Evolutionary conservation across 2,113 vertebrate genomes (phyloP), one percentile per base, ranked within the genome.

Genomic region (Propithecus coquereli): DNA sequence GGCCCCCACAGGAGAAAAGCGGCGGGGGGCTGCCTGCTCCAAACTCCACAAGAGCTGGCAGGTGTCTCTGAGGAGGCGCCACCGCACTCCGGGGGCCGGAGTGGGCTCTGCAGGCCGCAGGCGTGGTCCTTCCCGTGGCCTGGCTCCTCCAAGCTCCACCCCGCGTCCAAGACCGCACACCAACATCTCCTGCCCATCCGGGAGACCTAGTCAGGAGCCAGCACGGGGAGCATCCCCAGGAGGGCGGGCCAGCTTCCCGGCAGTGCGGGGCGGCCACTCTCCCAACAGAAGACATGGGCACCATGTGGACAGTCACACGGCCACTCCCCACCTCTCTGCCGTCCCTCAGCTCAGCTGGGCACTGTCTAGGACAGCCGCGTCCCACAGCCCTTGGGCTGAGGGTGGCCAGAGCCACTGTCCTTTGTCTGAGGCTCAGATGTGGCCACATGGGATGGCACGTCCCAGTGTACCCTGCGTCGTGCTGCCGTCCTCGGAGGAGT

Each of bases 121-220:
- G 30, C 40, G 9, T 6, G 8, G 32, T 30, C 45, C 18, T 23
- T 63, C 66, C 14, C 12, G 32, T 3, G 2, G n/a, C 52, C 68
- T 27, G 18, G 50, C 0, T 22, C 68, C 85, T 0, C 0, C 0
- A 0, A 40, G 11, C 20, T 18, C 32, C 5, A 1, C 0, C 4
- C 14, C 40, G 23, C 2, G 3, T 18, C 79, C 0, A 0, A 6
- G 45, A 13, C 3, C 13, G 40, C 47, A n/a, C 16, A 8, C 0
- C 14, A 22, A 5, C 20, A 22, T 57, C 6, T 52, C 27, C 68
- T 1, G 0, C 5, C 47, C 25, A 30, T 0, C 3, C 17, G 30
- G 61, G 25, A 30, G 10, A 25, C 25, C 61, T 10, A 4, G 61
- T 34, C 66, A 8, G 54, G 6, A 6, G 23, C 18, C 81, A 6